These are phyloP conservation scores for Taurulus bubalis DNA, from an alignment of 2,113 vertebrate genomes.

Conservation along the genomic window DNA sequence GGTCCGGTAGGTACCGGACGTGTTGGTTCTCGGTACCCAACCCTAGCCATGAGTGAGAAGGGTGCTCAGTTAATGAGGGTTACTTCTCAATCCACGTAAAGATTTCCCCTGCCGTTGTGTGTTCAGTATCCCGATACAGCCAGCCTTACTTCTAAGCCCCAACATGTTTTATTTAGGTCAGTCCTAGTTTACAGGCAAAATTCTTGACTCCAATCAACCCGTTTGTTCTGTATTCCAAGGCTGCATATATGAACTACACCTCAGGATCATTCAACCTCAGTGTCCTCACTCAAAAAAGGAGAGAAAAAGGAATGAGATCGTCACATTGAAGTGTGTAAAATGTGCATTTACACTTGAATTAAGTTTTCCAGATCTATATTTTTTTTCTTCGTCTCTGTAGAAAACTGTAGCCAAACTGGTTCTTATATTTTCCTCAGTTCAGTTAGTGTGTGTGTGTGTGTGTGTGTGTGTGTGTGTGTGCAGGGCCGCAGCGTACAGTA, in stretches of 20 bases:
- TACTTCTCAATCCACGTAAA: no score
- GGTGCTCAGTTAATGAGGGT: no score
- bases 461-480: neutral
- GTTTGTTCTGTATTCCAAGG: neutral
- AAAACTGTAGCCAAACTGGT: neutral
- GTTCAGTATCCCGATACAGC: neutral
- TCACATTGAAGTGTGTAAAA: neutral
- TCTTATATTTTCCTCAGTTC: neutral
- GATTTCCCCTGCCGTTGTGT: no score
- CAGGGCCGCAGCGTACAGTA: slow-evolving; percentile 97
- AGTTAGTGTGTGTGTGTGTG: slow-evolving; percentile 5
- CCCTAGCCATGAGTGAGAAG: no score
- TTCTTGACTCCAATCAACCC: no score
- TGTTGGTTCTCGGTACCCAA: no score
- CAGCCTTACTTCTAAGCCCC: no score
- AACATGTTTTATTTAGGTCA: neutral
- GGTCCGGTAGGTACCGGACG: no score
- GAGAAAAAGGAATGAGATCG: neutral
- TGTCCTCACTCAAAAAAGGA: neutral
- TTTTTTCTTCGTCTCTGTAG: neutral
- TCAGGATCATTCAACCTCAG: neutral
- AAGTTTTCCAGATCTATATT: neutral
- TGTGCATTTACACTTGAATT: neutral
- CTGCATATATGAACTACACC: neutral
- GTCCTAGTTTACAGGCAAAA: neutral